Base-by-base conservation (phyloP, 2,888 invertebrate species). In the Cephus spinipes region DNA sequence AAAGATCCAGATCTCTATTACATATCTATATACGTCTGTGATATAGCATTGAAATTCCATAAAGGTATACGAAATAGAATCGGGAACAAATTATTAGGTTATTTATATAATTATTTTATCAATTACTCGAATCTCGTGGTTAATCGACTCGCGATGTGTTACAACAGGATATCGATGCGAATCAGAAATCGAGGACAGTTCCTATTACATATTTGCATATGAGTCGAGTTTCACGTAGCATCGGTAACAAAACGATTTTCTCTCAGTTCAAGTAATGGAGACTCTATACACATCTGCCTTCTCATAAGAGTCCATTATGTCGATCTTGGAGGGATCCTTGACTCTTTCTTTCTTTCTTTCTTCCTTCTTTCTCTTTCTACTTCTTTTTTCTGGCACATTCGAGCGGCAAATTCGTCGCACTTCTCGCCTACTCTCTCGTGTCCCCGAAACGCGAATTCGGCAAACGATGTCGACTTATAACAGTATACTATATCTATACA, bases 141-240 rank as follows among this genome's bases (percentile, higher is more conserved):
- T 40, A 23, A 69, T 85, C 83, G 79, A 83, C 81, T 79, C 69
- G n/a, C 78, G 74, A 80, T 81, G 81, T 80, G 80, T 83, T 82
- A 79, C 79, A 83, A 31, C 79, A 76, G 79, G 77, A 83, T 80
- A 74, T 74, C 34, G 33, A 68, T 12, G 35, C 73, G 69, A 73
- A 75, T 74, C 78, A 77, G 81, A 80, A 80, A 83, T 80, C 75
- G 73, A 75, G 69, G 31, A 34, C 76, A 73, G 71, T 31, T 33
- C 76, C 76, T 74, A 81, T 82, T 79, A 73, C 81, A 73, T 77
- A 77, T 76, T 55, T 55, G 55, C 23, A 55, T 55, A 9, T 55
- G 6, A 55, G 9, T 23, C 40, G 40, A 23, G 23, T 55, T 2
- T 55, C 55, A 6, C 9, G 9, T 73, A 68, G 68, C 31, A 73